A percentile compares a stretch with the other conserved stretches of the same genome.
phyloP scores from a whole-genome alignment of 2,113 vertebrate genomes.

The Bubalus kerabau region DNA sequence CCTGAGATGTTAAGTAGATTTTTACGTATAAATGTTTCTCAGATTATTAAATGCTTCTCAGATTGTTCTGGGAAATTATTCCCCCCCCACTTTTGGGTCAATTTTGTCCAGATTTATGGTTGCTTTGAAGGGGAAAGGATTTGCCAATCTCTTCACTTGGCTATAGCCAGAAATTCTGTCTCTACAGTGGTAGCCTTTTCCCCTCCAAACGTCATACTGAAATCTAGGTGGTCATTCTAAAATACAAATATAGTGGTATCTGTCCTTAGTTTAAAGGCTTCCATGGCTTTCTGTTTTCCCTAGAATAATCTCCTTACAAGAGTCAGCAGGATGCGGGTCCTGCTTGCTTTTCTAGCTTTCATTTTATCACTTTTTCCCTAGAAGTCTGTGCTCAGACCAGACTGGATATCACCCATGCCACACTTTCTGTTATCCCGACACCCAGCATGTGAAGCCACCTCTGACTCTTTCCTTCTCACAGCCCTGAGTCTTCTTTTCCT shows the following conservation, averaged over 20 bases:
- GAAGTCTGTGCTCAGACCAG: background rate
- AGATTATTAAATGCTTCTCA: background rate
- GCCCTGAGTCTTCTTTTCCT: background rate
- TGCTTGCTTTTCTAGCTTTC: background rate
- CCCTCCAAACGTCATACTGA: background rate
- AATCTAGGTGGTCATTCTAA: background rate
- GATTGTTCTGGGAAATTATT: background rate
- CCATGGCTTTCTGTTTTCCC: background rate
- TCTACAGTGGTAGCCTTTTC: background rate
- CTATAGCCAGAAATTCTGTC: background rate
- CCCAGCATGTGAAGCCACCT: background rate
- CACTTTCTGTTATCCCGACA: background rate
- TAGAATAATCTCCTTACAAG: background rate
- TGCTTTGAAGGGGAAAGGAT: background rate
- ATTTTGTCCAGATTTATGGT: background rate
- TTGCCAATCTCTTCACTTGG: background rate
- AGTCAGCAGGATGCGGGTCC: background rate
- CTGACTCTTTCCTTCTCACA: background rate
- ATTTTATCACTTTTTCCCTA: background rate
- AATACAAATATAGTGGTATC: background rate
- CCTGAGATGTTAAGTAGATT: background rate
- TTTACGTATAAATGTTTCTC: background rate
- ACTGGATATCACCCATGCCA: background rate
- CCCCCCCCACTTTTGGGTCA: fast-evolving
- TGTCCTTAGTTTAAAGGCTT: background rate